phyloP scores from a whole-genome alignment of 2,113 vertebrate species.

The Dipodomys stephensi region DNA sequence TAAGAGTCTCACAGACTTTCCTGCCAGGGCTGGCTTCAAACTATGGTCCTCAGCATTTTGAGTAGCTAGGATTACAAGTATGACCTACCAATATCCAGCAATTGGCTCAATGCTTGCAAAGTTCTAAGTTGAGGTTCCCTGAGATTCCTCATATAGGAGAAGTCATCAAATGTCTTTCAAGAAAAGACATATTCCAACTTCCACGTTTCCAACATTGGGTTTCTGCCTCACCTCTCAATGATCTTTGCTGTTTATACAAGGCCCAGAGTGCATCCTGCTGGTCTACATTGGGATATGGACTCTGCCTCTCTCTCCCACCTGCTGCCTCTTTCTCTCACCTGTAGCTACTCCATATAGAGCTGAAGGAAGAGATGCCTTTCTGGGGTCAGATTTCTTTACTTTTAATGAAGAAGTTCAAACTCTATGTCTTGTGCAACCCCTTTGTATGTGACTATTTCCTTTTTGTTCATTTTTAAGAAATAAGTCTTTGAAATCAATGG shows the following conservation, averaged over 20 bases:
- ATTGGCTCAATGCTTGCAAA: too few relatives aligned
- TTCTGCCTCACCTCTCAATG: not conserved
- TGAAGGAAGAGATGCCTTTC: not conserved
- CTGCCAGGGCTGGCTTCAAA: too few relatives aligned
- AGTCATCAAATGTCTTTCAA: too few relatives aligned
- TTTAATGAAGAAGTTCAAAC: not conserved
- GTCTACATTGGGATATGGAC: rapidly evolving
- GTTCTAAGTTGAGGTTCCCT: too few relatives aligned
- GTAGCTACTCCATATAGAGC: not conserved
- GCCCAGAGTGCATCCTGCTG: not conserved
- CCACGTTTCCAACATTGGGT: too few relatives aligned
- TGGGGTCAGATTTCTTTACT: not conserved
- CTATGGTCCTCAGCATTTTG: too few relatives aligned
- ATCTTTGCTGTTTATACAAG: not conserved
- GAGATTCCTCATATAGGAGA: too few relatives aligned
- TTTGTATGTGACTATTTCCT: not conserved
- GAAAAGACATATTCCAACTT: too few relatives aligned
- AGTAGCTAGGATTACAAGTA: too few relatives aligned
- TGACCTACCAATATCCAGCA: too few relatives aligned
- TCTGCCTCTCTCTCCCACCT: not conserved
- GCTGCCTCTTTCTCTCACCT: not conserved
- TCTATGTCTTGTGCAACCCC: not conserved
- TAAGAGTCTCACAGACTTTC: too few relatives aligned
- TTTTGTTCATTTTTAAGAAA: constrained; percentile 6
- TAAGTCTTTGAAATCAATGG: constrained; percentile 59